Conservation (phyloP, 2,888 invertebrate species). For the Tortricodes alternella region DNA sequence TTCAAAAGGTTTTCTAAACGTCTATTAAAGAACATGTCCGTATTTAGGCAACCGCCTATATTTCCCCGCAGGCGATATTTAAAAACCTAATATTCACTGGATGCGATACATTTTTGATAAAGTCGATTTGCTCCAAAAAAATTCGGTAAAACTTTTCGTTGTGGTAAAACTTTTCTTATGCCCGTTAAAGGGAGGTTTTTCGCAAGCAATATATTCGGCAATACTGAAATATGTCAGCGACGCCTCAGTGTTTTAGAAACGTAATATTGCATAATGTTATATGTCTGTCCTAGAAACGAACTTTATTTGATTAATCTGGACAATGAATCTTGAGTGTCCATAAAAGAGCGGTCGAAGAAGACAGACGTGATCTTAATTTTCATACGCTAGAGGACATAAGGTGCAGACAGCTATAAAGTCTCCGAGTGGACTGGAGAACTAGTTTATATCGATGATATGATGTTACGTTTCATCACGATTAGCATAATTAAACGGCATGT, state of each 20-base stretch:
- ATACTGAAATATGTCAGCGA: constrained; percentile 10
- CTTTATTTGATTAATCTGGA: constrained; percentile 29
- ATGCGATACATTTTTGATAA: constrained; percentile 45
- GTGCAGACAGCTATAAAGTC: constrained; percentile 26
- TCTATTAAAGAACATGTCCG: constrained; percentile 25
- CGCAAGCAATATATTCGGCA: constrained; percentile 23
- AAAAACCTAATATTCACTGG: constrained; percentile 37
- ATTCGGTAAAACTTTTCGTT: constrained; percentile 33
- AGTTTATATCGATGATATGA: neutral
- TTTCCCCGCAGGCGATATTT: constrained; percentile 30
- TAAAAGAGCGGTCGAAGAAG: constrained; percentile 20
- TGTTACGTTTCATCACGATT: constrained; percentile 6
- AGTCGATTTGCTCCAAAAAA: constrained; percentile 40
- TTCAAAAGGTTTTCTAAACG: constrained; percentile 9
- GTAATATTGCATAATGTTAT: constrained; percentile 29
- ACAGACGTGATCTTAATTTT: constrained; percentile 23
- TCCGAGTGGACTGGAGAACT: constrained; percentile 13
- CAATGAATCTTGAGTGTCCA: constrained; percentile 23
- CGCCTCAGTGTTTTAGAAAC: neutral
- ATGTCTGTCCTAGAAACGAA: constrained; percentile 28
- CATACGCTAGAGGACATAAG: constrained; percentile 24
- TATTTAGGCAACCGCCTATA: constrained; percentile 20
- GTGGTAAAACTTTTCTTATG: constrained; percentile 38
- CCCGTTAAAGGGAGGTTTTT: constrained; percentile 31
- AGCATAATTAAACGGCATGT: constrained; percentile 6